These are phyloP conservation scores for Trisateles emortualis DNA, from an alignment of 2,888 invertebrate genomes.

Conservation along the genomic window DNA sequence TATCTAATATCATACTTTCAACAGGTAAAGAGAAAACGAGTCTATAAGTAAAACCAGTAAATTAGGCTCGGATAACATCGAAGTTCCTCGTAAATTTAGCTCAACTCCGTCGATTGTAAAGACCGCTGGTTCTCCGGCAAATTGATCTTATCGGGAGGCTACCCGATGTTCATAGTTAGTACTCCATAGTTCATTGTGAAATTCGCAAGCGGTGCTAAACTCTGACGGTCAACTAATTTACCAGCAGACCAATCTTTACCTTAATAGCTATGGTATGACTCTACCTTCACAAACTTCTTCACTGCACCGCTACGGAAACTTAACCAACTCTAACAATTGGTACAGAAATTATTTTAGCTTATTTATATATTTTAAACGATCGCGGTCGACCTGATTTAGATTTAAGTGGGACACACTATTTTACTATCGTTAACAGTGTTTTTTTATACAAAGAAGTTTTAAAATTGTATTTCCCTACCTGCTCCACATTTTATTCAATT, in stretches of 20 bases:
- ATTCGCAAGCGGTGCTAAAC: constrained; percentile 60
- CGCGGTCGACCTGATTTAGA: background rate
- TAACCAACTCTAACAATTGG: constrained; percentile 29
- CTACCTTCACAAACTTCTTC: constrained; percentile 42
- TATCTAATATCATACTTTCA: constrained; percentile 44
- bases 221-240: constrained; percentile 71
- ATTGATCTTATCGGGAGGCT: constrained; percentile 68
- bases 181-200: constrained; percentile 68
- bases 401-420: background rate
- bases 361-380: background rate
- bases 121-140: constrained; percentile 57
- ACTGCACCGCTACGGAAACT: constrained; percentile 40
- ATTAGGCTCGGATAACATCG: constrained; percentile 60
- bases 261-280: constrained; percentile 50
- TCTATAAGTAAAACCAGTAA: constrained; percentile 51
- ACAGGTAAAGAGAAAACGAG: constrained; percentile 53
- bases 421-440: background rate
- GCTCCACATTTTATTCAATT: no score
- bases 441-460: background rate
- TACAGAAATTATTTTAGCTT: constrained; percentile 32
- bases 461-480: background rate
- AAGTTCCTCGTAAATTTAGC: constrained; percentile 59
- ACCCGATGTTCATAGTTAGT: constrained; percentile 70
- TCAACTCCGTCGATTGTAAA: constrained; percentile 57
- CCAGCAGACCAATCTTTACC: constrained; percentile 66